Base-by-base conservation (phyloP, 2,113 vertebrate genomes). In the Synodontis membranacea region DNA sequence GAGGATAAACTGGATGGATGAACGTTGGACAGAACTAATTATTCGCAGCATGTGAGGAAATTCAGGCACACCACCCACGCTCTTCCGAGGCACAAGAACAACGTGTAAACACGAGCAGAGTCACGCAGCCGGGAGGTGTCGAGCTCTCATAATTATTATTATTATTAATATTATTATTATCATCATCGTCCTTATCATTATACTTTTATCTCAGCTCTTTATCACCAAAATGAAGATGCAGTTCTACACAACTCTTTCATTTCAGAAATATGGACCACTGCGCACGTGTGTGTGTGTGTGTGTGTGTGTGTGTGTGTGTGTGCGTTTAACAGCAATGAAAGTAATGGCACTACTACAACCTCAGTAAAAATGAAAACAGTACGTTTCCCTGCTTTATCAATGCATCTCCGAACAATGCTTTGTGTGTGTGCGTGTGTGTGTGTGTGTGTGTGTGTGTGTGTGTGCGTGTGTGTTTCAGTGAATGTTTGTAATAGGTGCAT, bases 1-100 rank as follows among this genome's bases (percentile, higher is more conserved):
- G 46, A 31, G 37, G 64, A 4, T 28, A 39, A 64, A 37, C 50
- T 72, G 66, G 44, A 44, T 52, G 23, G 4, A 50, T 2, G 21
- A 23, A 44, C 28, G 23, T 58, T 89, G 34, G 44, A 46, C 28
- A 56, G 44, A 66, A 79, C 34, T 82, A 82, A 84, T 88, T 87
- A 74, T 72, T 80, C 46, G 34, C 74, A 56, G 72, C 12, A 9
- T 12, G 75, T 68, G 83, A 74, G 46, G 66, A 86, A 52, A 87
- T 58, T 82, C 39, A 64, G 76, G 39, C 54, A 6, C 72, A 82
- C 31, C 76, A 31, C 75, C 78, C 85, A 66, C 54, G 37, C 70
- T 31, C 8, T 50, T 25, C 84, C 23, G 23, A 72, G 48, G 75
- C 54, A 78, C 28, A 72, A 64, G 39, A 64, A 83, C 48, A n/a